These are phyloP conservation scores for Cyrtonyx montezumae DNA, from an alignment of 2,113 vertebrate genomes.

Conservation along the genomic window DNA sequence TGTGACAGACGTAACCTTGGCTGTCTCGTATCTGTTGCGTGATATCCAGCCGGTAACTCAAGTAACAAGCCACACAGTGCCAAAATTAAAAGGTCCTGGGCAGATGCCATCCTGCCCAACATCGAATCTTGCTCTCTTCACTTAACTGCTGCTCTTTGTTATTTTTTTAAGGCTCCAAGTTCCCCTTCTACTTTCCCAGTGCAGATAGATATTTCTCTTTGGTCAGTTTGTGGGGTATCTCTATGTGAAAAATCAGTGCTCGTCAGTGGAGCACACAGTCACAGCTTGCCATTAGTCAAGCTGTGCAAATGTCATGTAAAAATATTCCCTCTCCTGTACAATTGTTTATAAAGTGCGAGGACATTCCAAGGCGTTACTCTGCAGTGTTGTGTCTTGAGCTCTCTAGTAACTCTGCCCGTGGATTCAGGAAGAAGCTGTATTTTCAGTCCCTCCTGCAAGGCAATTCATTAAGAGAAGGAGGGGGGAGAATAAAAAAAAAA, in stretches of 20 bases:
- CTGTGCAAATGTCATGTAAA: conserved; percentile 66
- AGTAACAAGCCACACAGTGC: conserved; percentile 67
- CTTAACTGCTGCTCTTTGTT: conserved; percentile 5
- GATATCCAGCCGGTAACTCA: conserved; percentile 57
- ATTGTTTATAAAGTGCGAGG: conserved; percentile 71
- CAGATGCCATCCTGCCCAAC: conserved; percentile 71
- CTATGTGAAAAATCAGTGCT: conserved; percentile 28
- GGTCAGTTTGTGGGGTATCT: conserved; percentile 51
- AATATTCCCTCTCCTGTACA: conserved; percentile 63
- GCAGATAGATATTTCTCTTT: conserved; percentile 36
- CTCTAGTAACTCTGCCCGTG: conserved; percentile 57
- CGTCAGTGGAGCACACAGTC: conserved; percentile 66
- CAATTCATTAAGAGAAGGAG: conserved; percentile 66
- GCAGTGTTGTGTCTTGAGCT: conserved; percentile 65
- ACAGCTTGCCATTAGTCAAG: conserved; percentile 70
- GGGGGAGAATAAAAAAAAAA: neutral
- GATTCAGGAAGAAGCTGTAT: conserved; percentile 67
- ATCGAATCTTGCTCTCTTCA: conserved; percentile 39
- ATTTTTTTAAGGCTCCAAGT: conserved; percentile 46
- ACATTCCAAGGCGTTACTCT: conserved; percentile 74
- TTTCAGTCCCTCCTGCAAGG: conserved; percentile 68
- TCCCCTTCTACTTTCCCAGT: conserved; percentile 45
- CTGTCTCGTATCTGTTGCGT: conserved; percentile 69
- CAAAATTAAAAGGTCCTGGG: conserved; percentile 56
- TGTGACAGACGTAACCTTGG: conserved; percentile 85